Evolutionary conservation across 2,888 invertebrate genomes (phyloP).

Genomic region (Zele albiditarsus): DNA sequence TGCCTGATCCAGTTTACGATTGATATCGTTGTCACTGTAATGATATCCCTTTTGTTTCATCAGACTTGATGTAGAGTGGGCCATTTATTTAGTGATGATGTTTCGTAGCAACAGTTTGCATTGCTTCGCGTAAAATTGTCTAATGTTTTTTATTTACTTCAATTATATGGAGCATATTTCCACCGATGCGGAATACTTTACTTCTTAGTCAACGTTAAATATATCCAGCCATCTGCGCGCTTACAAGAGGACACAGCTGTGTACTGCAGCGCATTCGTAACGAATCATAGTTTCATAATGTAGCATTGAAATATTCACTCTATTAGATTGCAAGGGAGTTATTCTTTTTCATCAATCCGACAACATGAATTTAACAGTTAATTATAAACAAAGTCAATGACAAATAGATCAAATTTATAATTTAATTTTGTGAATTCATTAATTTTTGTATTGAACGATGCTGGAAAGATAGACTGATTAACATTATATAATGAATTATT

Average conservation of each 20-base stretch:
- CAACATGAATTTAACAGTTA: neutral
- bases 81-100: conserved; percentile 14
- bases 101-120: conserved; percentile 3
- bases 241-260: conserved; percentile 24
- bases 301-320: neutral
- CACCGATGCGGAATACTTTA: conserved; percentile 6
- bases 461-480: neutral
- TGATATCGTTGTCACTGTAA: conserved; percentile 36
- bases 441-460: neutral
- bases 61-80: conserved; percentile 28
- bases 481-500: conserved; percentile 31
- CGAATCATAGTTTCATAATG: neutral
- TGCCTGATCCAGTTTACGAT: conserved; percentile 57
- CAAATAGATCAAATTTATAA: neutral
- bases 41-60: conserved; percentile 43
- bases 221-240: conserved; percentile 47
- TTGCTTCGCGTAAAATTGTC: conserved; percentile 4
- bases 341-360: neutral
- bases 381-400: neutral
- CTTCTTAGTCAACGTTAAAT: conserved; percentile 49
- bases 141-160: conserved; percentile 4
- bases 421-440: neutral
- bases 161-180: conserved; percentile 32
- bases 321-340: neutral
- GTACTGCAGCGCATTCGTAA: neutral